Evolutionary conservation across 1,140 invertebrate species (phyloP), one percentile per base, ranked within the genome.

Genomic region (Trachymyrmex cornetzi): DNA sequence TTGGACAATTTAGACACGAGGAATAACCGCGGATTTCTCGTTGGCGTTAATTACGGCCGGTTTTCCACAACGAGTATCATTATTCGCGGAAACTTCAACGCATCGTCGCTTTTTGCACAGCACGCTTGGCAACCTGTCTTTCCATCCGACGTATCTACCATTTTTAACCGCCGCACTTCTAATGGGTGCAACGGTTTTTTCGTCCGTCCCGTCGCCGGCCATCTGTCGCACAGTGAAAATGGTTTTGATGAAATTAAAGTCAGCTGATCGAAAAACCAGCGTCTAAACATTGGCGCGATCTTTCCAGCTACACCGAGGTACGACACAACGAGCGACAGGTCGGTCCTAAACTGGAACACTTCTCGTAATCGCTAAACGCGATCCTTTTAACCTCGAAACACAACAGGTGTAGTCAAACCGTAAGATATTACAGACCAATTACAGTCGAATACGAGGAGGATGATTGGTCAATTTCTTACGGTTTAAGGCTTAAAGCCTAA

Each of bases 121-220:
- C 75, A 81, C 74, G 88, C 86, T 89, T 90, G 93, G 93, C 93
- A 95, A 95, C 94, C 95, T 95, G 94, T 93, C 90, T 87, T 93
- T 91, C 89, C 27, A 74, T 71, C 38, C 69, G 69, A 38, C 72
- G 85, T 93, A 91, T 90, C 90, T 94, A 91, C 89, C 91, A 92
- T 94, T 92, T 93, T 93, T 91, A 95, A 94, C 94, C 94, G 94
- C 91, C 92, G 88, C 87, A 87, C 87, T 92, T 95, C 94, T 95
- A 95, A 95, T 95, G 94, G 93, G 94, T 94, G 94, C 94, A 95
- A 95, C 95, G 95, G 95, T 93, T 95, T 94, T 94, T 92, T 92
- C 87, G 90, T 77, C 75, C 85, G 91, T 69, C 66, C 89, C 86
- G 88, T 85, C 95, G 95, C 93, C 92, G 87, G 89, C 95, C 95